Evolutionary conservation across 1,140 invertebrate genomes (phyloP), one percentile per base, ranked within the genome.

Genomic region (Nomia melanderi): DNA sequence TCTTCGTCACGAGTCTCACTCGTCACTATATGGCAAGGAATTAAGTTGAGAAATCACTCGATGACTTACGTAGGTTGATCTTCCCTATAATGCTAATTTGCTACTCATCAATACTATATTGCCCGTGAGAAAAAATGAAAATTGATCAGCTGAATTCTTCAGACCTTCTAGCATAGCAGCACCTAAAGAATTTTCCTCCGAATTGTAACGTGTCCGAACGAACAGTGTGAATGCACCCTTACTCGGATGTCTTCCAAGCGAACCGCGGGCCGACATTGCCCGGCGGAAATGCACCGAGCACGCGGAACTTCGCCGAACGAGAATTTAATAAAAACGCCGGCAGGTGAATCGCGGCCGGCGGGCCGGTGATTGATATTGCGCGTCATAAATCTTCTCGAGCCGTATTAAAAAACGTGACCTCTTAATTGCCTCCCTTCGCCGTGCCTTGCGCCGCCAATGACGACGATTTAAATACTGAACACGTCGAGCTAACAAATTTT

Each of bases 291-390:
- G 25, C 54, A 6, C 3, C 54, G 36, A 23, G 2, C 2, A 9
- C 6, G 47, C 7, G 0, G 29, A 70, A 71, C 36, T 59, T 59
- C 14, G n/a, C 29, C 39, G 27, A 33, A 47, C 25, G 54, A 60
- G 67, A 71, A 71, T 71, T 71, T 60, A 71, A 71, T 71, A 56
- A 60, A 71, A 29, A 23, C 7, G 67, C 36, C 56, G 56, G 25
- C 67, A 60, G 67, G 33, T 60, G 59, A 60, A 39, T 60, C 33
- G 33, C 59, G 33, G n/a, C 11, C 5, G 12, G 29, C 11, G 25
- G 3, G 4, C 36, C 31, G 23, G 20, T 73, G 70, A 73, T 73
- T 54, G 70, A 73, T 73, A 73, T 33, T 20, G 29, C 7, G 29
- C 12, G 20, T 12, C 59, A 41, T 73, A 63, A 73, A 73, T 73